Evolutionary conservation across 64 coral and sea anemone species (phyloP).

Genomic region (Stylophora pistillata): DNA sequence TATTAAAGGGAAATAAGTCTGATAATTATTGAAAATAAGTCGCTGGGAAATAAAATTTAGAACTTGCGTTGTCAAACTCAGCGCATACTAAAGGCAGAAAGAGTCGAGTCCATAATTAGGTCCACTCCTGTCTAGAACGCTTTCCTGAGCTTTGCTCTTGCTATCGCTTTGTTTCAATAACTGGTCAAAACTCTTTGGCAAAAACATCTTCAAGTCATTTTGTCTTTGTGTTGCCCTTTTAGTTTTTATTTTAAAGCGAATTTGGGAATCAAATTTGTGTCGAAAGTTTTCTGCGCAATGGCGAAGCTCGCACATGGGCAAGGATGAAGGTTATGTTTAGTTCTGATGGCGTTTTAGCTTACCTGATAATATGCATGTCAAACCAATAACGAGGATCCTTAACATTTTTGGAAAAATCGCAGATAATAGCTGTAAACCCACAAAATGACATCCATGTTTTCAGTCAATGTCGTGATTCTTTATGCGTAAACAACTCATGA

Average conservation of each 20-base stretch:
- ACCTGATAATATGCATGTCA: constrained; percentile 8
- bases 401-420: neutral
- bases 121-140: too few species aligned
- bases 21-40: neutral
- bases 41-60: too few species aligned
- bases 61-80: too few species aligned
- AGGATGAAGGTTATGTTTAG: neutral
- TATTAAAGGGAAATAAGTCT: neutral
- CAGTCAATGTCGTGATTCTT: constrained; percentile 20
- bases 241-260: too few species aligned
- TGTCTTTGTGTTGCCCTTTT: too few species aligned
- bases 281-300: neutral
- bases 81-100: too few species aligned
- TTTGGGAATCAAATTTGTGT: too few species aligned
- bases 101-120: too few species aligned
- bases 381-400: neutral
- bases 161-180: too few species aligned
- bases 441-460: neutral
- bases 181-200: too few species aligned
- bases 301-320: neutral
- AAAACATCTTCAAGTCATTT: too few species aligned
- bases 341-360: neutral
- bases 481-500: constrained; percentile 13
- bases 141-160: too few species aligned
- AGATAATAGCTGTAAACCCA: neutral